Evolutionary conservation across 1,140 invertebrate species (phyloP).

Genomic region (Oryctes rhinoceros): DNA sequence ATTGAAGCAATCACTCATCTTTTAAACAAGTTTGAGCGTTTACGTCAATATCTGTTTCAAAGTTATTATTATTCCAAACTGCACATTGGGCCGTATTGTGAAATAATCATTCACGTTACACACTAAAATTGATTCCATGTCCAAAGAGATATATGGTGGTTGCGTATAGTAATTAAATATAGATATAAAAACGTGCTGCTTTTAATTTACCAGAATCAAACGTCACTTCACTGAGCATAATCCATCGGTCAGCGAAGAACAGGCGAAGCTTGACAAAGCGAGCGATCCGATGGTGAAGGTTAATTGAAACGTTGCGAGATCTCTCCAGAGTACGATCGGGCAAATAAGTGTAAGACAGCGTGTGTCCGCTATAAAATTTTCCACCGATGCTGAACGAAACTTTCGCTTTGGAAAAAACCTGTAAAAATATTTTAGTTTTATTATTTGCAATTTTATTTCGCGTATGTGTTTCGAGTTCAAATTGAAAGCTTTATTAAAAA

Average conservation of each 20-base stretch:
- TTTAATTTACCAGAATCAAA: conserved; percentile 70
- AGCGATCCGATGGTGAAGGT: conserved; percentile 70
- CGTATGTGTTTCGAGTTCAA: conserved; percentile 32
- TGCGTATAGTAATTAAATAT: no score
- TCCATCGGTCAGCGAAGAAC: conserved; percentile 79
- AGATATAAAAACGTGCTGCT: neutral
- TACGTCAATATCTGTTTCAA: no score
- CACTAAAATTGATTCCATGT: no score
- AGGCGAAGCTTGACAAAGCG: conserved; percentile 75
- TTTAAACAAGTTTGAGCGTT: no score
- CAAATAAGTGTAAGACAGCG: conserved; percentile 75
- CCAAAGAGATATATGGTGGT: no score
- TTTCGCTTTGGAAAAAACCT: conserved; percentile 75
- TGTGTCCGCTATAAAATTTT: conserved; percentile 68
- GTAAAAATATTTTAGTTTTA: conserved; percentile 50
- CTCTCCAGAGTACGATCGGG: conserved; percentile 76
- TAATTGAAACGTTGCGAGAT: conserved; percentile 77
- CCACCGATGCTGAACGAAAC: conserved; percentile 74
- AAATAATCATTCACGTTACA: no score
- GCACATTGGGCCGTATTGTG: no score
- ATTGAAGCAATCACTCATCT: no score
- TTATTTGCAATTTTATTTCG: conserved; percentile 38
- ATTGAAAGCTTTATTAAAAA: conserved; percentile 38
- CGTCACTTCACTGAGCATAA: conserved; percentile 81
- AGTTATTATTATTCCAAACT: no score